Base-by-base conservation (phyloP, 2,888 invertebrate genomes). In the Morinoia aosen region DNA sequence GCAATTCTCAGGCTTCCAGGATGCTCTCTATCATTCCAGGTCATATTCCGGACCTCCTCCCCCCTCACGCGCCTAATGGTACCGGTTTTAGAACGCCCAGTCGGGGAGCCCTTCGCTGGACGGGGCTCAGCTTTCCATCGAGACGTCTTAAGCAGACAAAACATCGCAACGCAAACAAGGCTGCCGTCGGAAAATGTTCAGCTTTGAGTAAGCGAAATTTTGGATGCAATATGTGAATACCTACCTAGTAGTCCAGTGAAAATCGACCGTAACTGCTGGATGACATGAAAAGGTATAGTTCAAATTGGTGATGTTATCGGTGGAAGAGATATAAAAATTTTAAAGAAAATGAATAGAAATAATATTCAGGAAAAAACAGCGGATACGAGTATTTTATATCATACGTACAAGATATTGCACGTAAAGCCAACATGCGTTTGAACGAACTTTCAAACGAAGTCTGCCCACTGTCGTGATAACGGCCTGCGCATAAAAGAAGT, bases 21-120 rank as follows among this genome's bases (percentile, higher is more conserved):
- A 90, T 90, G 90, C 90, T 90, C 48, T 90, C 90, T 90, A 90
- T 90, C 93, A 93, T 93, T 93, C 93, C 93, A 93, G 93, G 57
- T 57, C 57, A 93, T 93, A 93, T 93, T 93, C 93, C 58, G n/a
- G 93, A 93, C 93, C 57, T 57, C 93, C 57, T 57, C 93, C 56
- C 91, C 19, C 58, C 93, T 93, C 57, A 93, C 93, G 39, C 90
- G 16, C 90, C 90, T 90, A 90, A 90, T 90, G 90, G 90, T 90
- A 90, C 90, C 90, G 90, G 90, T 90, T 90, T 90, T 90, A 40
- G 90, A 90, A 40, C 12, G 90, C 90, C 90, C 90, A 16, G 90
- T 39, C 48, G 48, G 40, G 40, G 14, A 39, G 39, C 90, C 39
- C 19, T 19, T 40, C 14, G 39, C 48, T 39, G 90, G 90, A 39